Percentiles rank a stretch among this genome's conserved stretches.
Evolutionary conservation across 64 coral and sea anemone genomes (phyloP).

Genomic region (Dendronephthya gigantea): DNA sequence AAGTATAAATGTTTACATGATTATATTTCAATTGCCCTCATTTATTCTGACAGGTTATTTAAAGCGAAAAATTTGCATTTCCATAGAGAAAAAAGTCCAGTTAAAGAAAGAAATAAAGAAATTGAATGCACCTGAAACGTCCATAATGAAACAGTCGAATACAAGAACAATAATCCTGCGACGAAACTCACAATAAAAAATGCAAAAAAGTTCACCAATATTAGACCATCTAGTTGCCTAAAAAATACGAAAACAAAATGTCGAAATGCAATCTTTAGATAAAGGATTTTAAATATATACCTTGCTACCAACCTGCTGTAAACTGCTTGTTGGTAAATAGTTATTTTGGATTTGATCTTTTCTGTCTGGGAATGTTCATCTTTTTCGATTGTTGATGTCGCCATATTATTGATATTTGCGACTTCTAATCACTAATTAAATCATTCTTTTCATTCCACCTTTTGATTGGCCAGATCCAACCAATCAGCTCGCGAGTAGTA

Average conservation of each 20-base stretch:
- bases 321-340: conserved; percentile 8
- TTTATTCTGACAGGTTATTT: too few species aligned
- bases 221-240: conserved; percentile 4
- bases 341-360: background rate
- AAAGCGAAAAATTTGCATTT: too few species aligned
- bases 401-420: background rate
- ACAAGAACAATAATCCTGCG: background rate
- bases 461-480: background rate
- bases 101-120: background rate
- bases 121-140: background rate
- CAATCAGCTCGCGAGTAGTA: background rate
- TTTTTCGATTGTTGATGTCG: background rate
- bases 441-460: background rate
- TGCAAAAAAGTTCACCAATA: background rate
- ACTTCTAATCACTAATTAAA: background rate
- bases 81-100: background rate
- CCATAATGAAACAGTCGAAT: background rate
- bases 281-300: background rate
- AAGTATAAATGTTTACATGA: too few species aligned
- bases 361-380: background rate
- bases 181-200: background rate
- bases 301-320: conserved; percentile 8
- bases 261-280: background rate
- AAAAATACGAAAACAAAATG: background rate
- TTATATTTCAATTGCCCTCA: too few species aligned